phyloP scores from a whole-genome alignment of 1,140 invertebrate genomes.

The Heliothis subflexa region DNA sequence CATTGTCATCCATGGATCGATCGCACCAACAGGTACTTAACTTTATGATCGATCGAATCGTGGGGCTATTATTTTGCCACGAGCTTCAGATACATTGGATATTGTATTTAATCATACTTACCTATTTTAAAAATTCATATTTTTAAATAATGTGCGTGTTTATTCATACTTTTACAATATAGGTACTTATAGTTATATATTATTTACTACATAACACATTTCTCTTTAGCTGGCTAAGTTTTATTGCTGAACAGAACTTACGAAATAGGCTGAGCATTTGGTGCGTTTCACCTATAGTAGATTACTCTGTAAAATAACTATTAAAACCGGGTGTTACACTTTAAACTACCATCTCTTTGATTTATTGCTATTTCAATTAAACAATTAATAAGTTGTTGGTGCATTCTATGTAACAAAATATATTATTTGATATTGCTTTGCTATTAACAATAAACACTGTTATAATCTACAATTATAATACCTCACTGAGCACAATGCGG shows the following conservation, averaged over 20 bases:
- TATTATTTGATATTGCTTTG: neutral
- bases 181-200: neutral
- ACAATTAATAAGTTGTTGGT: neutral
- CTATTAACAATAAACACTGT: neutral
- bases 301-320: neutral
- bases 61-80: neutral
- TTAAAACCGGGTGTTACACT: neutral
- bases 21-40: too few species aligned
- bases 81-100: neutral
- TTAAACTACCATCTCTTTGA: neutral
- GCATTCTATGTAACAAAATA: neutral
- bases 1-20: too few species aligned
- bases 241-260: neutral
- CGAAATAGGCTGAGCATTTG: neutral
- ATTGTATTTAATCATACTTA: neutral
- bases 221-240: neutral
- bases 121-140: neutral
- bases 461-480: neutral
- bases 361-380: neutral
- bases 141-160: neutral
- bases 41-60: too few species aligned
- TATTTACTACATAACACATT: slow-evolving; percentile 3
- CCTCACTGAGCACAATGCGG: slow-evolving; percentile 1
- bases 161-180: neutral
- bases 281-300: neutral